phyloP scores from a whole-genome alignment of 2,888 invertebrate genomes.

The Stenotaenia linearis region DNA sequence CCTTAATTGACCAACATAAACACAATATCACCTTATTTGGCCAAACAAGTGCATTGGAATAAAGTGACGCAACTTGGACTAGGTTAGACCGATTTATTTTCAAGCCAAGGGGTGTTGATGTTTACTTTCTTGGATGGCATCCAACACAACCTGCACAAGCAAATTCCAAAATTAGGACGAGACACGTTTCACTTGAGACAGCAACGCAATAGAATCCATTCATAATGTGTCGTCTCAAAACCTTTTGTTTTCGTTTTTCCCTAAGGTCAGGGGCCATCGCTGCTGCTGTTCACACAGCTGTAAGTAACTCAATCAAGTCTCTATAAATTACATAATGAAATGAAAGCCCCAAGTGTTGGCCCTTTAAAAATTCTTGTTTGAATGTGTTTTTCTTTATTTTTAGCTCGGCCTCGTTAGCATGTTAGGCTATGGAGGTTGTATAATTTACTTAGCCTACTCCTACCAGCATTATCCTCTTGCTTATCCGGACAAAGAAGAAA shows the following conservation, averaged over 20 bases:
- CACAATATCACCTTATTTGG: background rate
- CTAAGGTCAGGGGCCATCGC: conserved; percentile 15
- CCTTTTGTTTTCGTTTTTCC: conserved; percentile 3
- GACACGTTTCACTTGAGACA: background rate
- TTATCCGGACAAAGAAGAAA: background rate
- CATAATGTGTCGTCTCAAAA: conserved; percentile 3
- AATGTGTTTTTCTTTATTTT: background rate
- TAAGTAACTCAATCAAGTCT: background rate
- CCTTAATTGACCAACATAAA: background rate
- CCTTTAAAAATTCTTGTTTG: background rate
- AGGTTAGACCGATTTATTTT: conserved; percentile 4
- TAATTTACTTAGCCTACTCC: background rate
- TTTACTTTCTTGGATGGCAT: conserved; percentile 5
- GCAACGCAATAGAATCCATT: background rate
- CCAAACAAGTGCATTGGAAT: background rate
- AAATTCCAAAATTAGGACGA: conserved; percentile 2
- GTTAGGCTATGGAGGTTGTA: background rate
- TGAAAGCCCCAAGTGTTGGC: background rate
- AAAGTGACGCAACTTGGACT: background rate
- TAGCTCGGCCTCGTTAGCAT: background rate
- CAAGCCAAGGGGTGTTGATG: background rate
- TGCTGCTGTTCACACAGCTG: conserved; percentile 14
- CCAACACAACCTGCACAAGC: conserved; percentile 16
- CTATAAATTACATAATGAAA: background rate
- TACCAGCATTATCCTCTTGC: no score